Base-by-base conservation (phyloP, 2,888 invertebrate species). In the Strigamia transsilvanica region DNA sequence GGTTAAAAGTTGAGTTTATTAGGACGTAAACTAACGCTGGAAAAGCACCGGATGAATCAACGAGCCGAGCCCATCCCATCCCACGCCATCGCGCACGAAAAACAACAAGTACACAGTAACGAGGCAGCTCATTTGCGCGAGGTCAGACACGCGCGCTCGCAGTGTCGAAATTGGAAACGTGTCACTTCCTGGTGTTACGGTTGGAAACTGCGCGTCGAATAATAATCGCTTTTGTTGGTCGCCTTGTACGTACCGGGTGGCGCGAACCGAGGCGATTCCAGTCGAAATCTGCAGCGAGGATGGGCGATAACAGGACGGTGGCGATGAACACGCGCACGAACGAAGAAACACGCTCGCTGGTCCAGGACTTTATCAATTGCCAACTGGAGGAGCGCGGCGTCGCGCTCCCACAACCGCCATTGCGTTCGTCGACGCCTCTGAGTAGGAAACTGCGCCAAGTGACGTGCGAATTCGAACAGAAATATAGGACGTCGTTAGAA, bases 391-490 rank as follows among this genome's bases (percentile, higher is more conserved):
- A 78, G 18, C 41, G 23, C 23, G 27, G 15, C 12, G 2, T 21
- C 10, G 78, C 18, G 4, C 18, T 18, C 13, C 32, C 18, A 0
- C 34, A 78, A 38, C 78, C 78, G 78, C 78, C 78, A 78, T 78
- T 78, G 78, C 34, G 34, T 32, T 15, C 46, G 27, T 21, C 80
- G 27, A 80, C 80, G 23, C 21, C 41, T 6, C 18, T 80, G 13
- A 38, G 27, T 23, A 80, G 41, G 18, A 46, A 23, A 23, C 9
- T 80, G 56, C 23, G 56, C 9, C 23, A 61, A 34, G 51, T 56
- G n/a, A 21, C 51, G 18, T 15, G 23, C 18, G 80, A 80, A 21
- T 80, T 80, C 23, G 42, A 56, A 80, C 56, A 21, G n/a, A 80
- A 56, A 61, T 18, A 80, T 15, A 13, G 51, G 32, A 51, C 23